Evolutionary conservation across 1,140 invertebrate genomes (phyloP), one percentile per base, ranked within the genome.

Genomic region (Leptopilina clavipes): DNA sequence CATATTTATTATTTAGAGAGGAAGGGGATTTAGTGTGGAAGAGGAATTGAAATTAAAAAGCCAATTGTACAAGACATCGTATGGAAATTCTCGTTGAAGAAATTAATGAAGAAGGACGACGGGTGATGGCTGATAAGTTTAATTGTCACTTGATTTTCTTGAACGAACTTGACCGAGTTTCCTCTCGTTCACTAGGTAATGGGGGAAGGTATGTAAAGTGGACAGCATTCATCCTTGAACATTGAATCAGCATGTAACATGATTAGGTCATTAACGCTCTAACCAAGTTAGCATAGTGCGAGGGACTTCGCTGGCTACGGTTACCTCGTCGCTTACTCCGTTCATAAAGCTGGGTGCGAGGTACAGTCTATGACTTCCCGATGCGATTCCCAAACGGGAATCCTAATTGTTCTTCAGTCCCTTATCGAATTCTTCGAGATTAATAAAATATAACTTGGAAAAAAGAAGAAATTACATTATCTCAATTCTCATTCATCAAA

Each of bases 221-320:
- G 88, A 89, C 89, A 90, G 86, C 87, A 90, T 90, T 90, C 88
- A 89, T 89, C 88, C 88, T 89, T 87, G 87, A 89, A 89, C 88
- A 90, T 90, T 90, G 89, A 90, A 90, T 90, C 88, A 89, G 87
- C 86, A 89, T 90, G 88, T 90, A 90, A 90, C 88, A 90, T 90
- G 88, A 90, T 90, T 90, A 89, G 88, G 85, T 89, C 88, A 90
- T 90, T 90, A 90, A 89, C 85, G 86, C 87, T 83, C 82, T 89
- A 90, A 90, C 85, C 87, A 87, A 90, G 88, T 90, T 89, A 90
- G 88, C 86, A 89, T 89, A 89, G 87, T 90, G 88, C 88, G 88
- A 89, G 88, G 88, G 88, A 89, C 87, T 89, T 88, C 79, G 59
- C n/a, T 87, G 83, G 86, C 80, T 82, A 85, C 83, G 83, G 84